Conservation (phyloP, 2,888 invertebrate genomes). For the Fragum fragum region DNA sequence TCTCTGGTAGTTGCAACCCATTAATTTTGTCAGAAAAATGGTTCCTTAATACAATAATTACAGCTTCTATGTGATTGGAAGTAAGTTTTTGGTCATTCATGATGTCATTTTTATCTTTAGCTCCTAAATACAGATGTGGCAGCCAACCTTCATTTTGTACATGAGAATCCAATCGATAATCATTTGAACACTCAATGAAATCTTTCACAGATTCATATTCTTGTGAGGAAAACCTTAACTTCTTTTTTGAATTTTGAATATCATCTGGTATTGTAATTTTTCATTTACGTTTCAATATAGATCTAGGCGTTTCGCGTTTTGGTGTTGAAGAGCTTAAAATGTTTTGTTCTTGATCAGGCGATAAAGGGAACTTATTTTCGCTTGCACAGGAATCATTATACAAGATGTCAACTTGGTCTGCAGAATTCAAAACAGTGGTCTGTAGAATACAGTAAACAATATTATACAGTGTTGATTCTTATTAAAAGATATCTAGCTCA, state of each 20-base stretch:
- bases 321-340: neutral
- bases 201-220: neutral
- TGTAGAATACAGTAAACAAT: too few species aligned
- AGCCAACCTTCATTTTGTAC: neutral
- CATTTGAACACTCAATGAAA: neutral
- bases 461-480: too few species aligned
- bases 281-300: neutral
- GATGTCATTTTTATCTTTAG: neutral
- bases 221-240: neutral
- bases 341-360: neutral
- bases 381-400: too few species aligned
- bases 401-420: too few species aligned
- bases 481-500: too few species aligned
- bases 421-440: too few species aligned
- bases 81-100: neutral
- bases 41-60: neutral
- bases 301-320: neutral
- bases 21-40: neutral
- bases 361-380: neutral
- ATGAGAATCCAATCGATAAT: neutral
- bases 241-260: neutral
- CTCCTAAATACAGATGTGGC: neutral
- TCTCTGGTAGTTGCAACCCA: conserved; percentile 8
- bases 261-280: neutral
- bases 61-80: conserved; percentile 12